A percentile compares a stretch with the other conserved stretches of the same genome.
These are phyloP conservation scores for Trachops cirrhosus DNA, from an alignment of 2,797 vertebrate species.

Conservation along the genomic window DNA sequence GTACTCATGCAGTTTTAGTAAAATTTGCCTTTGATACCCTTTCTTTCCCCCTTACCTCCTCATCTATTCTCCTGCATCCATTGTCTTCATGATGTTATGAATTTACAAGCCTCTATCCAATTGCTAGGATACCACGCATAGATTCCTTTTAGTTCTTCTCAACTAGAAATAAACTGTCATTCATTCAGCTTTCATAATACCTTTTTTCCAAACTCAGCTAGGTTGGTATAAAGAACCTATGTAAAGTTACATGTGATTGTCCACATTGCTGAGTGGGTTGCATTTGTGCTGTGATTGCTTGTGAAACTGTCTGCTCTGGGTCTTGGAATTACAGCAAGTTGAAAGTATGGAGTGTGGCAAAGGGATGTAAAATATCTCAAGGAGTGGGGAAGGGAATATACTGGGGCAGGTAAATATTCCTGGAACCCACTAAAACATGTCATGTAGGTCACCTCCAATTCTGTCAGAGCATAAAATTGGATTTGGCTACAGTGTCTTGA, in stretches of 20 bases:
- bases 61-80: background rate
- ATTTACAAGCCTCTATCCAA: background rate
- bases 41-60: background rate
- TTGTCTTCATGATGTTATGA: background rate
- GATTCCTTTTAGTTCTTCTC: background rate
- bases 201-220: background rate
- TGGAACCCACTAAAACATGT: background rate
- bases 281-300: slow-evolving; percentile 17
- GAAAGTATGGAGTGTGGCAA: background rate
- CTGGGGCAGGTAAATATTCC: background rate
- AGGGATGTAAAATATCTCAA: background rate
- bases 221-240: background rate
- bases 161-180: background rate
- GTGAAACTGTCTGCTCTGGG: background rate
- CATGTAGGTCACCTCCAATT: background rate
- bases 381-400: background rate
- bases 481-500: background rate
- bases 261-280: background rate
- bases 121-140: background rate
- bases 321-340: background rate
- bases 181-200: background rate
- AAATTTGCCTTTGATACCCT: background rate
- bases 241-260: background rate
- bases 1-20: background rate
- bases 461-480: background rate